Base-by-base conservation (phyloP, 1,140 invertebrate species). In the Aradophagus sp. region DNA sequence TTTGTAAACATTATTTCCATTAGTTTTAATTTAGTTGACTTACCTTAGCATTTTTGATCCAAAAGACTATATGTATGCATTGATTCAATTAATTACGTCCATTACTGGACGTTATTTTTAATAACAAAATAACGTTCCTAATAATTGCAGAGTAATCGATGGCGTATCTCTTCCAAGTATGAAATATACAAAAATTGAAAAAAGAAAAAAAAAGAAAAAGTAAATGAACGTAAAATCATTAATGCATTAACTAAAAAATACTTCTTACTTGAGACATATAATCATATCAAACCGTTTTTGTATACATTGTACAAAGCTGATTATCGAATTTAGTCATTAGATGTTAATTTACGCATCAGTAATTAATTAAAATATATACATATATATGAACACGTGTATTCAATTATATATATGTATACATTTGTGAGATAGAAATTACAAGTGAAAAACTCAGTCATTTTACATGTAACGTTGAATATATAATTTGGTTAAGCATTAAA, bases 271-370 rank as follows among this genome's bases (percentile, higher is more conserved):
- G 76, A 79, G 75, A 45, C 68, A 58, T 80, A 76, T 81, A 78
- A 83, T 82, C 81, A 83, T 83, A 84, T 84, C 80, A 83, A 74
- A 75, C 74, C 77, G 55, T 79, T 76, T 80, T 77, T 83, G 76
- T 83, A 82, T 77, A 80, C 71, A 82, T 74, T 81, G 80, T 84
- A 83, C 66, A 82, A 76, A 81, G 74, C 75, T 77, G 42, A 77
- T 77, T 79, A 77, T 77, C 36, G 52, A 78, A 68, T 74, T 78
- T 79, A 83, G 78, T 80, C 78, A 82, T 77, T 81, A 81, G 77
- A 69, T 75, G 68, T 69, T 81, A 82, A 83, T 79, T 78, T 76
- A 78, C 50, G 71, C 67, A 63, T 63, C 29, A 65, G 48, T 55
- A 36, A 71, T 73, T 63, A 58, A 67, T 74, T 5, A 10, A 13